Percentiles rank a stretch among this genome's conserved stretches.
Conservation (phyloP, 2,113 vertebrate species). For the human (Homo sapiens) region GRCh38 chr4:60399001-60399500, state of each 20-base stretch:
- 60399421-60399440: background rate
- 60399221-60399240: background rate
- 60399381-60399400: background rate
- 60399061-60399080: rapidly evolving
- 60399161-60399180: background rate
- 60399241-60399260: background rate
- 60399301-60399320: rapidly evolving
- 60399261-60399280: background rate
- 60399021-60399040: background rate
- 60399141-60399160: background rate
- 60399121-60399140: background rate
- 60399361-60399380: background rate
- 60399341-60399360: background rate
- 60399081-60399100: background rate
- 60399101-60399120: background rate
- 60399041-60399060: background rate
- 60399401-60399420: background rate
- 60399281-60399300: background rate
- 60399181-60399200: background rate
- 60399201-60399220: background rate
- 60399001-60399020: background rate
- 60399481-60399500: background rate
- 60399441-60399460: background rate
- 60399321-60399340: background rate
- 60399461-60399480: background rate